A percentile compares a stretch with the other conserved stretches of the same genome.
phyloP scores from a whole-genome alignment of 1,140 invertebrate genomes.

The Conus ventricosus region DNA sequence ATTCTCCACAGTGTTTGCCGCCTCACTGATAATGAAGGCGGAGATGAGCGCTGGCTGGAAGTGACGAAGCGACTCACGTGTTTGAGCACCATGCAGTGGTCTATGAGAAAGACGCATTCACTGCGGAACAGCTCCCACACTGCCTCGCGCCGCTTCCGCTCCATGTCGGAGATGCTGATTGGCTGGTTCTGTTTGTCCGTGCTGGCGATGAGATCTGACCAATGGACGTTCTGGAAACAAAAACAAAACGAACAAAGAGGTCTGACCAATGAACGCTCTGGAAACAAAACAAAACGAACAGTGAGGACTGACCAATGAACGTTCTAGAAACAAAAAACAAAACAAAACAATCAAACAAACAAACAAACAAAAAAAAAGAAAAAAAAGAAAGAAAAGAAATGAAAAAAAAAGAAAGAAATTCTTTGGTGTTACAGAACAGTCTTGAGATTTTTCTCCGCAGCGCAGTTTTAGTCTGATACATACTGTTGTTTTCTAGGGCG shows the following conservation, averaged over 20 bases:
- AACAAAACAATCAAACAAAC: not conserved
- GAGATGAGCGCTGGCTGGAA: too few relatives aligned
- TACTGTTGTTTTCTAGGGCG: too few relatives aligned
- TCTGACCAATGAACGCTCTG: constrained; percentile 76
- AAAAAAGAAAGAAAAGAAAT: too few relatives aligned
- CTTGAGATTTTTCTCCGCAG: too few relatives aligned
- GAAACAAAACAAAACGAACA: constrained; percentile 30
- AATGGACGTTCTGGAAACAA: constrained; percentile 72
- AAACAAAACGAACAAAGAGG: constrained; percentile 49
- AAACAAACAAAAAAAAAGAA: too few relatives aligned
- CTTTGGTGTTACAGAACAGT: too few relatives aligned
- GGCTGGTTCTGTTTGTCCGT: constrained; percentile 60
- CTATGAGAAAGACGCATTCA: constrained; percentile 82
- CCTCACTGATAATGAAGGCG: too few relatives aligned
- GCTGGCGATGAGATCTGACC: constrained; percentile 75
- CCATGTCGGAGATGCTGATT: constrained; percentile 67
- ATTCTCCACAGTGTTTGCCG: too few relatives aligned
- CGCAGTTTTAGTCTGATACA: too few relatives aligned
- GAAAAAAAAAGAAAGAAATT: too few relatives aligned
- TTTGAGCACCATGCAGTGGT: constrained; percentile 84
- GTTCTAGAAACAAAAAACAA: constrained; percentile 59
- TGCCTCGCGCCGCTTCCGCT: constrained; percentile 78
- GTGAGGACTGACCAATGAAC: constrained; percentile 76
- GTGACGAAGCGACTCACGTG: constrained; percentile 76
- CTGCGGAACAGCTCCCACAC: constrained; percentile 85